Conservation (phyloP, 2,888 invertebrate species). For the Carpatolechia fugitivella region DNA sequence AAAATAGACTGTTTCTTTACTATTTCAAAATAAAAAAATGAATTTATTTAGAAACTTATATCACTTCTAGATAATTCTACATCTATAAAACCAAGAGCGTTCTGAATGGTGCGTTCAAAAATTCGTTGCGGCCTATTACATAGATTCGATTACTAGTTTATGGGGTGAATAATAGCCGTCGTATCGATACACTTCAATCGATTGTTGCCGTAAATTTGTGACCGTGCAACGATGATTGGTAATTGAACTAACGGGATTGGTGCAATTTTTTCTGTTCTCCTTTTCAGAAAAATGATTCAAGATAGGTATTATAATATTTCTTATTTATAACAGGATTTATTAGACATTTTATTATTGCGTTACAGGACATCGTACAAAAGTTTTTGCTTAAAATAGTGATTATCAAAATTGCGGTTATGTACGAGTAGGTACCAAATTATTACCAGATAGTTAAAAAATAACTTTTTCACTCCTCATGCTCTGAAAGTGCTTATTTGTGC, state of each 20-base stretch:
- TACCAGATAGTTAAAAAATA: too few species aligned
- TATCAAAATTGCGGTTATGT: too few species aligned
- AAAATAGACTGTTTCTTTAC: too few species aligned
- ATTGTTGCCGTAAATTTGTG: constrained; percentile 51
- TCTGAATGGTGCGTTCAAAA: constrained; percentile 63
- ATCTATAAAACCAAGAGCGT: constrained; percentile 45
- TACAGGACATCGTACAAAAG: too few species aligned
- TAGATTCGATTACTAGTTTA: constrained; percentile 75
- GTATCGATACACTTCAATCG: constrained; percentile 46
- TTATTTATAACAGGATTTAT: too few species aligned
- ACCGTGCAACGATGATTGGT: constrained; percentile 46
- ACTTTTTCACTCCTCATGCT: too few species aligned
- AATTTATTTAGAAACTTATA: too few species aligned
- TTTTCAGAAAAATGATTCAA: not conserved
- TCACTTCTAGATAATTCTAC: constrained; percentile 39
- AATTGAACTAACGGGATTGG: constrained; percentile 53
- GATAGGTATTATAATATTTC: not conserved
- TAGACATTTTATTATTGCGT: too few species aligned
- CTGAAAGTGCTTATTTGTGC: too few species aligned
- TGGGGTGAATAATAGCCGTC: constrained; percentile 69
- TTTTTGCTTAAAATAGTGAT: too few species aligned
- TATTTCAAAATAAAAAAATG: too few species aligned
- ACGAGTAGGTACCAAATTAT: too few species aligned
- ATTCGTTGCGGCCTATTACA: constrained; percentile 70
- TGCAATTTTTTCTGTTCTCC: constrained; percentile 23